Evolutionary conservation across 2,113 vertebrate species (phyloP), one percentile per base, ranked within the genome.

Genomic region (Cisticola juncidis): DNA sequence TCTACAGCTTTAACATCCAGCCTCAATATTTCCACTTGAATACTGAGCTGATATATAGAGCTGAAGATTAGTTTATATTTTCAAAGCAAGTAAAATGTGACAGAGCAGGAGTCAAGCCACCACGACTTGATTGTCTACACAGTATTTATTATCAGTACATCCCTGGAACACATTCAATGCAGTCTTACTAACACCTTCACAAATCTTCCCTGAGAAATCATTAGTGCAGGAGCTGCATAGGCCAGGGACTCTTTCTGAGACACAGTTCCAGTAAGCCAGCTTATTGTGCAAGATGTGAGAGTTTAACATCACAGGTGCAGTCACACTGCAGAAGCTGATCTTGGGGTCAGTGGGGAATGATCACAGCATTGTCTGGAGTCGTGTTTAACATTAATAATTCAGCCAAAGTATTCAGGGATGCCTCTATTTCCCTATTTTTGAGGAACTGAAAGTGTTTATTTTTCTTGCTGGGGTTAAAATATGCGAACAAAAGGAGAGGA

Each of bases 281-380:
- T 79, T 71, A 36, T 21, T 69, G 38, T 53, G 11, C 40, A 76
- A 83, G 20, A 77, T 38, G 9, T 1, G 2, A 40, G 28, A 78
- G 16, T 18, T 80, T 80, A 73, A 61, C 2, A 1, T 42, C 44
- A 65, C 12, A 76, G 45, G 53, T 26, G 40, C 11, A 72, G 45
- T n/a, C 33, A 48, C n/a, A 36, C 45, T 36, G 33, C 5, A 6
- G 36, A 90, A 82, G 16, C 13, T 48, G 17, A 10, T 70, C n/a
- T 76, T 1, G 0, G 36, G 60, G 9, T 14, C 57, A 92, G 57
- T 0, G 0, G 9, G 15, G 9, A 88, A 64, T 26, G n/a, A 65
- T 81, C 22, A 35, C 29, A 33, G 21, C 1, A 0, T 40, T 90
- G 44, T 64, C 64, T 60, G 31, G 40, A 72, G 28, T 17, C 36